Evolutionary conservation across 2,888 invertebrate species (phyloP), one percentile per base, ranked within the genome.

Genomic region (Apodemia zela): DNA sequence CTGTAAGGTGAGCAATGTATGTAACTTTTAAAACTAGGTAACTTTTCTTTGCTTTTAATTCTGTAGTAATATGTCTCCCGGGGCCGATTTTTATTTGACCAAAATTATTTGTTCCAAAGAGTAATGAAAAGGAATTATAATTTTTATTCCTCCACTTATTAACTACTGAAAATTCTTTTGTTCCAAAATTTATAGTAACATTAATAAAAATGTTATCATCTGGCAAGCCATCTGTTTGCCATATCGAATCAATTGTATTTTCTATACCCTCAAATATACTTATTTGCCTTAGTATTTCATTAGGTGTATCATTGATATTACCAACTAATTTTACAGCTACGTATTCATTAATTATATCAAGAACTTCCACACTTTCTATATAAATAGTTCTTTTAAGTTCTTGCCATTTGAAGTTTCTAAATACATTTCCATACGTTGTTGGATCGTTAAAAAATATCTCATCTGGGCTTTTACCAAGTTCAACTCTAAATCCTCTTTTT

Each of bases 371-470:
- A 7, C 75, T 77, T 63, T 77, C 74, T 0, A 87, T 66, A 10
- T 29, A 67, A 8, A 86, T 21, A 59, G 72, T 75, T 68, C 85
- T 76, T 33, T 67, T 70, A 0, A 81, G 75, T 69, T 81, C 73
- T 2, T 73, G 71, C 89, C 89, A 89, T 61, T 85, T 67, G 65
- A 69, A 85, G 49, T 77, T 72, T 38, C 76, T 47, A 62, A 75
- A 89, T 10, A 86, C 60, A 63, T 86, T 68, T 0, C 79, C 77
- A 47, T 85, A 83, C 0, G 71, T 66, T 0, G 89, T 89, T 0
- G 88, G 88, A 35, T 89, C 84, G 61, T 73, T 82, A 1, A 87
- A 54, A 63, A 78, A 89, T 15, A 88, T 70, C 8, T 81, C 73
- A 0, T 84, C 71, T 0, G 89, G 86, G 4, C 59, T 68, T 68